Evolutionary conservation across 2,113 vertebrate species (phyloP).

Genomic region (Taxidea taxus): DNA sequence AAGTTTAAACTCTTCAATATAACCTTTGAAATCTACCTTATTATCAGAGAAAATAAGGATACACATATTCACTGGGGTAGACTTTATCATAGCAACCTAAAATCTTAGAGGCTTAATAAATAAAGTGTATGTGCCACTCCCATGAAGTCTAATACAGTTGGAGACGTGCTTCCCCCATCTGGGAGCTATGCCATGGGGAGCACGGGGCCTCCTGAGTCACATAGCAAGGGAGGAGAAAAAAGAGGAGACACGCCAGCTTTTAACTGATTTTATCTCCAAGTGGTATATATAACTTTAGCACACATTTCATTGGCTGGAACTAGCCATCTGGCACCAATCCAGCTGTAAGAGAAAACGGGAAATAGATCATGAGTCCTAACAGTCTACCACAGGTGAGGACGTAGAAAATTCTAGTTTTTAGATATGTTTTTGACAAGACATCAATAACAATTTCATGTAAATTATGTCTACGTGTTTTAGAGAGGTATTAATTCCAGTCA

Average conservation of each 20-base stretch:
- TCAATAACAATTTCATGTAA: neutral
- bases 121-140: neutral
- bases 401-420: neutral
- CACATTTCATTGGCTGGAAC: neutral
- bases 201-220: neutral
- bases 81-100: neutral
- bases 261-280: neutral
- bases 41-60: conserved; percentile 9
- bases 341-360: neutral
- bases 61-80: neutral
- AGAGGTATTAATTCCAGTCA: neutral
- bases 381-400: neutral
- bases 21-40: neutral
- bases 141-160: neutral
- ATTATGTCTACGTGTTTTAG: neutral
- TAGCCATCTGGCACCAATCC: neutral
- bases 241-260: neutral
- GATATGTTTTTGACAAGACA: neutral
- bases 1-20: neutral
- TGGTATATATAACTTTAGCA: neutral
- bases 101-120: neutral
- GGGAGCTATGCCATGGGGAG: neutral
- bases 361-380: neutral
- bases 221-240: neutral
- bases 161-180: neutral